A percentile compares a stretch with the other conserved stretches of the same genome.
phyloP scores from a whole-genome alignment of 2,113 vertebrate genomes.

The Tragelaphus scriptus region DNA sequence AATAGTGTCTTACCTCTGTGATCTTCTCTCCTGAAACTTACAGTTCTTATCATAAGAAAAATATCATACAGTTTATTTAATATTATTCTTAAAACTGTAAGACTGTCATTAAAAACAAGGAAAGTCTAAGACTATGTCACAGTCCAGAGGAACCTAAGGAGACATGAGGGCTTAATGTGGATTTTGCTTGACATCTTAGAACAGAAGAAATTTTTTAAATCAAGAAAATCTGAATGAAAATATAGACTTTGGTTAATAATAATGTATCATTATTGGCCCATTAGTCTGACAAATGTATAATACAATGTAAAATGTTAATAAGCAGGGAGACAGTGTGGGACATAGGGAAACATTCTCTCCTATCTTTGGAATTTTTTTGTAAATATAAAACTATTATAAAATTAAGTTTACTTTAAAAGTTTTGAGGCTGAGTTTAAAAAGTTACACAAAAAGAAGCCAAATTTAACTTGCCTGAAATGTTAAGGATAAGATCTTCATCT shows the following conservation, averaged over 20 bases:
- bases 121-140: not conserved
- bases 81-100: not conserved
- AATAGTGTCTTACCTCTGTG: not conserved
- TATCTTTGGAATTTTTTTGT: not conserved
- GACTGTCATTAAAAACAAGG: not conserved
- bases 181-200: not conserved
- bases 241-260: not conserved
- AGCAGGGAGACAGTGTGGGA: not conserved
- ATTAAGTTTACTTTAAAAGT: not conserved
- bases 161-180: not conserved
- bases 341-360: not conserved
- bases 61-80: not conserved
- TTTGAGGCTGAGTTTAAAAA: not conserved
- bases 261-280: not conserved
- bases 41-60: not conserved
- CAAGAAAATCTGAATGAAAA: not conserved
- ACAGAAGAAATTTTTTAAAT: not conserved
- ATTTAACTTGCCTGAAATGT: not conserved
- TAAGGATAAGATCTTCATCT: not conserved
- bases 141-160: not conserved
- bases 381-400: not conserved
- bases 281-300: not conserved
- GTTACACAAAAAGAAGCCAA: not conserved
- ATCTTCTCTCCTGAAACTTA: not conserved
- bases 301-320: not conserved